Evolutionary conservation across 2,888 invertebrate species (phyloP), one percentile per base, ranked within the genome.

Genomic region (Andricus quercusramuli): DNA sequence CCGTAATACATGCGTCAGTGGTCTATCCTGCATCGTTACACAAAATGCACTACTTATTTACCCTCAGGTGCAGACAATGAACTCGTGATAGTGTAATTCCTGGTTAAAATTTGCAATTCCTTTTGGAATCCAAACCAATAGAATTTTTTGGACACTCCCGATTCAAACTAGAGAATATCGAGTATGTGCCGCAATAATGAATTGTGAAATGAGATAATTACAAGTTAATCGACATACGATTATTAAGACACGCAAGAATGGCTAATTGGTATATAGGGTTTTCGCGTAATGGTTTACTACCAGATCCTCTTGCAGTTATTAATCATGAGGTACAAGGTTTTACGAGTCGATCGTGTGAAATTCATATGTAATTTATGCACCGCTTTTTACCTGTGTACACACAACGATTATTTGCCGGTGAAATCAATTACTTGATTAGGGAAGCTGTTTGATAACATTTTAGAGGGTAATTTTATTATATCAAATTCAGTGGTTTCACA

Each of bases 191-290:
- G 70, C 29, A 70, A 51, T 70, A 51, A 29, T 51, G 25, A 20
- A 70, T 70, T 70, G 22, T 25, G 70, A 70, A 70, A 70, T 70
- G 29, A 70, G 70, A 70, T 70, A 70, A 70, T 70, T 70, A 70
- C 32, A 51, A 29, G 70, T 70, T 47, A 51, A 70, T 70, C 70
- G 70, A 68, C 44, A 68, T 25, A 44, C 17, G 68, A 68, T 68
- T 68, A 68, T 68, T 68, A 68, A 68, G 70, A 70, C 11, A 44
- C 70, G 51, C 70, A 70, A 70, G 70, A 51, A 32, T 51, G 47
- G 51, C 29, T 70, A 51, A 70, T 70, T 70, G 51, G 51, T 20
- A 20, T 32, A 47, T 22, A 47, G 70, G 29, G 20, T 29, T 51
- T 70, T 70, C 70, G 51, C 70, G 20, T 70, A 47, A 70, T 51